phyloP scores from a whole-genome alignment of 1,140 invertebrate genomes.

The Aphelenchoides fujianensis region DNA sequence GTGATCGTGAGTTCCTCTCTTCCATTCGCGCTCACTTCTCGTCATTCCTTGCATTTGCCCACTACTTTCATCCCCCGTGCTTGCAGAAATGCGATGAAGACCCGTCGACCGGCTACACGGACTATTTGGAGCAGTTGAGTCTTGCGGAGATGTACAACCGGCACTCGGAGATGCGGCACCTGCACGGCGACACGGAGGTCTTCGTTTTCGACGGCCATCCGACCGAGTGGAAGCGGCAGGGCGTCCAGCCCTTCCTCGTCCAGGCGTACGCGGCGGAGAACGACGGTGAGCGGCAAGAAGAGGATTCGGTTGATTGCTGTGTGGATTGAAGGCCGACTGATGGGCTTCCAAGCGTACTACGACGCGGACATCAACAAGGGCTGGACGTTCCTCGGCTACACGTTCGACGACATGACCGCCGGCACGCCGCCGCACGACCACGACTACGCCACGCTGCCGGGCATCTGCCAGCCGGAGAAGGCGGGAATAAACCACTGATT shows the following conservation, averaged over 20 bases:
- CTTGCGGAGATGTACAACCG: constrained; percentile 17
- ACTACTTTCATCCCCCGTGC: not conserved
- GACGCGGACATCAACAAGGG: not conserved
- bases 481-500: too few relatives aligned
- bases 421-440: not conserved
- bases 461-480: not conserved
- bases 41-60: not conserved
- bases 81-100: constrained; percentile 17
- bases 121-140: not conserved
- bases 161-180: constrained; percentile 20
- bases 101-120: not conserved
- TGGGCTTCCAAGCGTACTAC: constrained; percentile 1
- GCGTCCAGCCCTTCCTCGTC: not conserved
- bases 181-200: not conserved
- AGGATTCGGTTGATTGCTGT: not conserved
- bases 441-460: not conserved
- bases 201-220: constrained; percentile 22
- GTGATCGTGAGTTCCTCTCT: constrained; percentile 9
- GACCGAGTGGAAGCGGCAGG: not conserved
- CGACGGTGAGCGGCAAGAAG: not conserved
- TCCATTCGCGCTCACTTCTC: too few relatives aligned
- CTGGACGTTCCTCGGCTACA: not conserved
- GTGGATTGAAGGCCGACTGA: constrained; percentile 11
- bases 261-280: constrained; percentile 6
- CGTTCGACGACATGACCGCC: not conserved